Percentiles rank a stretch among this genome's conserved stretches.
These are phyloP conservation scores for Gymnoscopelus braueri DNA, from an alignment of 2,797 vertebrate genomes.

Conservation along the genomic window DNA sequence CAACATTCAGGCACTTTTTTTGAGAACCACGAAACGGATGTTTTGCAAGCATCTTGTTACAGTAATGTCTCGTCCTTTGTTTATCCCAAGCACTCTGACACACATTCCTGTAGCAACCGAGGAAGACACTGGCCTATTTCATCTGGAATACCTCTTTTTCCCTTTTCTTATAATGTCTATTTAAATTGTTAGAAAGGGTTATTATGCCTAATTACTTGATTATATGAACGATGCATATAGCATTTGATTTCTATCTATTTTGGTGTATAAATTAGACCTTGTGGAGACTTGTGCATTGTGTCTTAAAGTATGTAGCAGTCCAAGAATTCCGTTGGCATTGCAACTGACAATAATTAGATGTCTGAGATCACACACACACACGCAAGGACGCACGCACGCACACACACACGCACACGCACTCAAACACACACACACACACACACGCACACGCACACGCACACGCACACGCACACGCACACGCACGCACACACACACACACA, in stretches of 20 bases:
- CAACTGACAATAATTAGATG: conserved; percentile 25
- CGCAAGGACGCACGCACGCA: not conserved
- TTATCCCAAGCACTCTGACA: too few relatives aligned
- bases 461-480: conserved; percentile 15
- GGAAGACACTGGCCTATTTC: too few relatives aligned
- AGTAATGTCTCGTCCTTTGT: too few relatives aligned
- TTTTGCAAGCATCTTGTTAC: not conserved
- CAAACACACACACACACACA: not conserved
- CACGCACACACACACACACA: not conserved
- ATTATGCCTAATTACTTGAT: too few relatives aligned
- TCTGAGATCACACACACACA: not conserved
- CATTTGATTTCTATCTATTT: too few relatives aligned
- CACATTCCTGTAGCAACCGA: too few relatives aligned
- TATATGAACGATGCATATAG: too few relatives aligned
- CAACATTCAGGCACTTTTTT: conserved; percentile 2
- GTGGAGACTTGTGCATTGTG: too few relatives aligned
- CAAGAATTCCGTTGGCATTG: conserved; percentile 44
- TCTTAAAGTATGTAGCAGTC: not conserved
- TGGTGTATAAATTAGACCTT: too few relatives aligned
- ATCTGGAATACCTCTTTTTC: too few relatives aligned
- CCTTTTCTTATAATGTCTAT: too few relatives aligned
- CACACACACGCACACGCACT: conserved; percentile 26
- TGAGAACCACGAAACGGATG: not conserved
- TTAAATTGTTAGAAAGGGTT: too few relatives aligned
- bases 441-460: conserved; percentile 1